These are phyloP conservation scores for Lanius ludovicianus DNA, from an alignment of 2,113 vertebrate genomes.

Conservation along the genomic window DNA sequence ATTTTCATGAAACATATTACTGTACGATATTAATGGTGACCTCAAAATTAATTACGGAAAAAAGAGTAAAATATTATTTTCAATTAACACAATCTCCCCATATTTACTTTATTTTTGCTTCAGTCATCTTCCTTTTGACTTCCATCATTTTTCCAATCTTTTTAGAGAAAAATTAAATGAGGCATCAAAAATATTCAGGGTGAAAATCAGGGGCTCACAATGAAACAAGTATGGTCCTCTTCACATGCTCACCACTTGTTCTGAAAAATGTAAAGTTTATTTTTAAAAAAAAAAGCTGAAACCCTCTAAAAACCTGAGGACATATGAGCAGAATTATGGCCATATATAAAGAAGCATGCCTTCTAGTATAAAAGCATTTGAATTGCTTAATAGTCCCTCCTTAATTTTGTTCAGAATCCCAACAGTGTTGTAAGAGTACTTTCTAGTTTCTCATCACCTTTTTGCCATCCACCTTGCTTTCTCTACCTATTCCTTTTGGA, in stretches of 20 bases:
- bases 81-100: neutral
- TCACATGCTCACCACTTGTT: neutral
- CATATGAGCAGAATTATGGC: neutral
- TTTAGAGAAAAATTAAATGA: neutral
- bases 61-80: neutral
- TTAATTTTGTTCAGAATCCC: neutral
- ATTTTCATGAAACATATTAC: neutral
- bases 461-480: neutral
- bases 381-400: neutral
- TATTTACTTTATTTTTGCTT: neutral
- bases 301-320: neutral
- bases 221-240: neutral
- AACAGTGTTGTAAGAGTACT: neutral
- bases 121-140: neutral
- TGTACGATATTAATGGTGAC: neutral
- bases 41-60: neutral
- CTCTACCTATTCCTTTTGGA: neutral
- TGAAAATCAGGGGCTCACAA: neutral
- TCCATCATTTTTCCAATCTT: neutral
- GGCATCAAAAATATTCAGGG: neutral
- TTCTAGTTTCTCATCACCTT: neutral
- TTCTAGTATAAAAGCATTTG: neutral
- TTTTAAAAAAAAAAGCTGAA: accelerated
- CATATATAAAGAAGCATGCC: neutral
- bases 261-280: neutral